Percentiles rank a stretch among this genome's conserved stretches.
phyloP scores from a whole-genome alignment of 2,888 invertebrate genomes.

The Meiosimyza decipiens region DNA sequence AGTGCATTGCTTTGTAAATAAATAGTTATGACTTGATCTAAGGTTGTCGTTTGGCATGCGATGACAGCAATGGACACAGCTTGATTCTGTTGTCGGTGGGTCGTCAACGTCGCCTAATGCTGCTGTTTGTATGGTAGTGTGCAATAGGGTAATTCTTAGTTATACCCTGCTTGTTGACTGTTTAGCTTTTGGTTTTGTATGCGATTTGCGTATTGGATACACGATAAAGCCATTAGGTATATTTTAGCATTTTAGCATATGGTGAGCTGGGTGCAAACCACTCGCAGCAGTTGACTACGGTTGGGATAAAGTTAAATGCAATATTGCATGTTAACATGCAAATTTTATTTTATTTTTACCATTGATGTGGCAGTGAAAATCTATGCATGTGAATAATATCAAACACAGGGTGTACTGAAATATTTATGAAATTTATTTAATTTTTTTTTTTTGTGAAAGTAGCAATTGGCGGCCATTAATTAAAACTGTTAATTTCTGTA shows the following conservation, averaged over 20 bases:
- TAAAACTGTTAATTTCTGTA: no score
- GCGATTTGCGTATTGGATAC: constrained; percentile 27
- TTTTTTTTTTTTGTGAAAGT: no score
- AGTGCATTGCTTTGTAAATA: constrained; percentile 7
- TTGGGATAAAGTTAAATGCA: no score
- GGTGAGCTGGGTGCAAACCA: background rate
- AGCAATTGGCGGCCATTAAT: no score
- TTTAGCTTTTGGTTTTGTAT: constrained; percentile 1
- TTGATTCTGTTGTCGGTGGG: constrained; percentile 7
- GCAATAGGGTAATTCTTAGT: no score
- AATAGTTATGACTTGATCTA: constrained; percentile 31
- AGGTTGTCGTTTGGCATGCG: constrained; percentile 28
- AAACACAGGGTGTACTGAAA: background rate
- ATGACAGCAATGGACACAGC: constrained; percentile 18
- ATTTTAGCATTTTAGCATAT: constrained; percentile 20
- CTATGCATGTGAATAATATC: background rate
- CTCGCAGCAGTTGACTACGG: no score
- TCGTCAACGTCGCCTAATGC: background rate
- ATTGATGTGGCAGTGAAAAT: constrained; percentile 25
- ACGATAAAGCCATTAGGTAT: constrained; percentile 35
- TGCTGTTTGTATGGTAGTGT: constrained; percentile 4
- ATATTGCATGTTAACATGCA: constrained; percentile 29
- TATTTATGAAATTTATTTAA: background rate
- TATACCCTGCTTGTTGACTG: background rate
- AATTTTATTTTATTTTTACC: background rate